Conservation (phyloP, 2,797 vertebrate genomes). For the Schizopygopsis pylzovi region DNA sequence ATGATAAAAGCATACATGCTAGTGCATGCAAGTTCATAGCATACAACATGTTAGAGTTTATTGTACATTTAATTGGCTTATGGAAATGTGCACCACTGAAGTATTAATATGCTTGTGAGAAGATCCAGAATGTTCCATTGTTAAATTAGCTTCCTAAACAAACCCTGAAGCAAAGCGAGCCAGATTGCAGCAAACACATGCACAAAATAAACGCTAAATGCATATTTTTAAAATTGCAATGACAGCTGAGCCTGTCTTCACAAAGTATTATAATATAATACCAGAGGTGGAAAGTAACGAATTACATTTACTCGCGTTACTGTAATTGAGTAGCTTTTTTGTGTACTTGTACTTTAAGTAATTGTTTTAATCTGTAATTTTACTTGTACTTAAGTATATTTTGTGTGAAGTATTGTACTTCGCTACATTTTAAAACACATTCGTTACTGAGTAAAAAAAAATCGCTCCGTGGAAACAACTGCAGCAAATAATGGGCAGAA, state of each 20-base stretch:
- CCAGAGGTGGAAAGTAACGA: too few relatives aligned
- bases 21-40: neutral
- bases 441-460: too few relatives aligned
- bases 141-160: constrained; percentile 20
- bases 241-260: neutral
- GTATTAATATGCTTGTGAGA: constrained; percentile 19
- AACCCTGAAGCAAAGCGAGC: constrained; percentile 63
- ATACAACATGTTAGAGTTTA: constrained; percentile 17
- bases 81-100: constrained; percentile 1
- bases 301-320: too few relatives aligned
- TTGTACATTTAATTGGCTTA: constrained; percentile 17
- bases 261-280: neutral
- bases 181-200: constrained; percentile 82
- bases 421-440: too few relatives aligned
- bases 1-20: neutral
- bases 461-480: too few relatives aligned
- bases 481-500: too few relatives aligned
- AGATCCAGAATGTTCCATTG: constrained; percentile 9
- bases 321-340: too few relatives aligned
- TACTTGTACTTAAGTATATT: too few relatives aligned
- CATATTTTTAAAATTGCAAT: neutral
- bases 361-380: too few relatives aligned
- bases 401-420: too few relatives aligned
- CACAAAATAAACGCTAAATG: constrained; percentile 68
- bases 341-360: too few relatives aligned